Percentiles rank a stretch among this genome's conserved stretches.
These are phyloP conservation scores for Tetropium fuscum DNA, from an alignment of 2,888 invertebrate species.

Conservation along the genomic window DNA sequence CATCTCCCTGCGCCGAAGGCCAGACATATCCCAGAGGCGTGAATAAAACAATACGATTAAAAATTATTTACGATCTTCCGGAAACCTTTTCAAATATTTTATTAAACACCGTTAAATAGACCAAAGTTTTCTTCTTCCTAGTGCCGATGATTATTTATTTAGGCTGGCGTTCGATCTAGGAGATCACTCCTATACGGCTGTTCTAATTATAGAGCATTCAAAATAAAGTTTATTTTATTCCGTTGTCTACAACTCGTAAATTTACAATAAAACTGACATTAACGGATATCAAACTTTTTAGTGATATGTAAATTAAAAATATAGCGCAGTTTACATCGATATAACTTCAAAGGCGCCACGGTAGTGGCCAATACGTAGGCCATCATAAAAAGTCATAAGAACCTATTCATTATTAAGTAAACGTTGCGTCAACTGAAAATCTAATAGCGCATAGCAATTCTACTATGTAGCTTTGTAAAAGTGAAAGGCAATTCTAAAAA, in stretches of 20 bases:
- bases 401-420: too few species aligned
- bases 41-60: constrained; percentile 3
- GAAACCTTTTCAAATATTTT: constrained; percentile 6
- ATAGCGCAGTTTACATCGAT: constrained; percentile 17
- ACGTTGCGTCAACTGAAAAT: too few species aligned
- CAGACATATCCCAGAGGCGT: constrained; percentile 3
- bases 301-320: constrained; percentile 26
- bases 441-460: too few species aligned
- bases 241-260: constrained; percentile 17
- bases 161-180: constrained; percentile 11
- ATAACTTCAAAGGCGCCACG: too few species aligned
- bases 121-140: constrained; percentile 19
- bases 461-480: too few species aligned
- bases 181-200: constrained; percentile 10
- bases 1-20: not conserved
- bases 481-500: too few species aligned
- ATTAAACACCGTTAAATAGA: constrained; percentile 13
- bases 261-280: constrained; percentile 24
- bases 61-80: constrained; percentile 5
- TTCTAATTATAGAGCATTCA: constrained; percentile 17
- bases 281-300: constrained; percentile 21
- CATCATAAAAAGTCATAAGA: too few species aligned
- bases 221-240: constrained; percentile 10
- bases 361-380: too few species aligned
- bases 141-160: constrained; percentile 20